Evolutionary conservation across 2,888 invertebrate genomes (phyloP), one percentile per base, ranked within the genome.

Genomic region (Meteorus cinctellus): DNA sequence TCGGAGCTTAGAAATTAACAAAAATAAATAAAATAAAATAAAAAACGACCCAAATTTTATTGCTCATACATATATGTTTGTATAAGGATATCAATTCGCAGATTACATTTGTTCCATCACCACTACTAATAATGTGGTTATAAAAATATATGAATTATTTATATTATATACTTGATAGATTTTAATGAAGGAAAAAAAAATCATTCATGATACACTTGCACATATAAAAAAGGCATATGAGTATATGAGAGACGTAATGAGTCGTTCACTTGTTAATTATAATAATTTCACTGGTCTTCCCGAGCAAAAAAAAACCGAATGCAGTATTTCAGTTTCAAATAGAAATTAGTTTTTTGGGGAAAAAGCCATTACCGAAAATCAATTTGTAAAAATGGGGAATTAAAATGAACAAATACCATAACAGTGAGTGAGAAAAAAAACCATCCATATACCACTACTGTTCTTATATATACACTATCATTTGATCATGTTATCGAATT

Each of bases 21-120:
- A 77, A 79, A 78, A 81, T 79, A 34, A 63, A 75, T 27, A 70
- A 55, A 74, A 67, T 77, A 69, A 59, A 75, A 79, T 74, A 76
- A 80, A 84, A 82, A 80, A 83, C 80, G 85, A 82, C 84, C 85
- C 87, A 81, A 86, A 82, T 82, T 86, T 85, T 86, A 88, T 88
- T 88, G 86, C 87, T 87, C 88, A 87, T 85, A 85, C 82, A 77
- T 82, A 84, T 85, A 84, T 84, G 86, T 89, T 88, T 86, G 83
- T 87, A 86, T 85, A 86, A 86, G 82, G 74, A 78, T 78, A 82
- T 81, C 82, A 76, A 80, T 78, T 81, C 78, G 78, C 78, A 79
- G 77, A 86, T 84, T 83, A 79, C 78, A 82, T 82, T 85, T 81
- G 85, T 85, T 86, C 82, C 79, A 80, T 81, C 81, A 73, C 79